Percentiles rank a stretch among this genome's conserved stretches.
Evolutionary conservation across 2,797 vertebrate species (phyloP).

Genomic region (Anabacerthia variegaticeps): DNA sequence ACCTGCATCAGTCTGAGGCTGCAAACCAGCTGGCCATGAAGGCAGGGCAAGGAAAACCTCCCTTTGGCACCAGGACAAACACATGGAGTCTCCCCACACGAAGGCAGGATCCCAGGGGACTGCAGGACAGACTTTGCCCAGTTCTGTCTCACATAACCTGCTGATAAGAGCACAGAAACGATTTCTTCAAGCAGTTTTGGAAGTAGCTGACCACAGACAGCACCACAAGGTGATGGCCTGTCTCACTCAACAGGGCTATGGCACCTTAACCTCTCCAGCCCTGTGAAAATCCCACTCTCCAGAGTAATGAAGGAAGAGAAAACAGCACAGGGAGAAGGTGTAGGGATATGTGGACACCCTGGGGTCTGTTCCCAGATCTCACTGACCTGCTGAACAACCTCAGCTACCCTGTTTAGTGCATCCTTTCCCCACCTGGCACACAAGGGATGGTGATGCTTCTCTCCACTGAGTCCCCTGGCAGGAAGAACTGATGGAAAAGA

Average conservation of each 20-base stretch:
- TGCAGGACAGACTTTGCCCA: not conserved
- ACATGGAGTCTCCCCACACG: accelerated
- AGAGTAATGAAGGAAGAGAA: accelerated
- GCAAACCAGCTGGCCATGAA: not conserved
- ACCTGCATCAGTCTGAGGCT: not conserved
- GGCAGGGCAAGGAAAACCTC: not conserved
- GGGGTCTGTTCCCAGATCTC: not conserved
- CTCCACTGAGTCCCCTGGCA: accelerated
- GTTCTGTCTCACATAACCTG: accelerated
- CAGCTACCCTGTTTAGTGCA: accelerated
- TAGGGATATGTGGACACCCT: not conserved
- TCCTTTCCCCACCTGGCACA: not conserved
- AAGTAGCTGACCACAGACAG: not conserved
- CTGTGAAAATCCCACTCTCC: not conserved
- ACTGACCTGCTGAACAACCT: not conserved
- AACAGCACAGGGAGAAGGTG: accelerated
- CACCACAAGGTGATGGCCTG: accelerated
- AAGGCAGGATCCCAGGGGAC: not conserved
- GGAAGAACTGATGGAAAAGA: not conserved
- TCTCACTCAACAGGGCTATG: accelerated
- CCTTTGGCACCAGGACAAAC: not conserved
- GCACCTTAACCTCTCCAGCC: not conserved
- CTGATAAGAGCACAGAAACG: accelerated
- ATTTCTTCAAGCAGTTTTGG: not conserved
- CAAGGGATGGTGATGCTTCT: accelerated